Percentiles rank a stretch among this genome's conserved stretches.
Conservation (phyloP, 2,113 vertebrate species). For the Stomatorhinus ivindoensis region DNA sequence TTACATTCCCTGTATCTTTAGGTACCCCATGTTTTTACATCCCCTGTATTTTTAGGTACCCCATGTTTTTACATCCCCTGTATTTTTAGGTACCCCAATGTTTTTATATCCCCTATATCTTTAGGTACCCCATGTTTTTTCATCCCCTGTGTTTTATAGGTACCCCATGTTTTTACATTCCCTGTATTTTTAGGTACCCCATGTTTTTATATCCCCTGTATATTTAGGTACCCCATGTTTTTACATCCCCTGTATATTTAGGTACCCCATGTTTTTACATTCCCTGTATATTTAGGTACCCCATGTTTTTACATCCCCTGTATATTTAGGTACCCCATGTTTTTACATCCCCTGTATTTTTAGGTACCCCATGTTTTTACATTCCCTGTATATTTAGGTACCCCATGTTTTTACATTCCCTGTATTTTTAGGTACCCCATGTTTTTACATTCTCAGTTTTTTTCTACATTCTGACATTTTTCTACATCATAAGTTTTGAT, state of each 20-base stretch:
- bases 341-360: no score
- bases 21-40: neutral
- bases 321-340: neutral
- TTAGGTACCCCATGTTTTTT: neutral
- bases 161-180: neutral
- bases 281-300: neutral
- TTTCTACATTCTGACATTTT: neutral
- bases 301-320: neutral
- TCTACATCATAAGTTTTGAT: neutral
- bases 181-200: no score
- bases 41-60: neutral
- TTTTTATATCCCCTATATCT: neutral
- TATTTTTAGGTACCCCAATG: no score
- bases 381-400: neutral
- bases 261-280: neutral
- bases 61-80: neutral
- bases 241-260: neutral
- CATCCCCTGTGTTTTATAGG: neutral
- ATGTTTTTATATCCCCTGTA: no score
- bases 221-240: neutral
- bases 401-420: neutral
- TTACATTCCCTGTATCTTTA: neutral
- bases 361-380: no score
- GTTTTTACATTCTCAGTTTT: neutral
- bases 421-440: neutral